Conservation (phyloP, 1,140 invertebrate species). For the Caenorhabditis brenneri region DNA sequence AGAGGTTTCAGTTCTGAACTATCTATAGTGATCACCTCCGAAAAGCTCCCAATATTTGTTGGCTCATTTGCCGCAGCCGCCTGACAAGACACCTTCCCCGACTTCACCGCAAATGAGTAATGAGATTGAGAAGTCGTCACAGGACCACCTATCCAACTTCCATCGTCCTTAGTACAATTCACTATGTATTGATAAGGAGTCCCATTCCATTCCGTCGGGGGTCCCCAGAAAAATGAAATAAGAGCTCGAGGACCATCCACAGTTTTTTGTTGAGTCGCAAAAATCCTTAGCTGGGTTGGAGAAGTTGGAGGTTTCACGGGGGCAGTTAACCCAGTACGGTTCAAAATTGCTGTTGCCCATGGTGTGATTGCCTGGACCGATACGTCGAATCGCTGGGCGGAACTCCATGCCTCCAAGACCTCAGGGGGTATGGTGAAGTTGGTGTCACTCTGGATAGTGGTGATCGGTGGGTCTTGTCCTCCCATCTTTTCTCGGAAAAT, state of each 20-base stretch:
- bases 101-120: conserved; percentile 66
- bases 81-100: conserved; percentile 64
- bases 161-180: conserved; percentile 62
- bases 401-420: conserved; percentile 63
- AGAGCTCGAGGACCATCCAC: conserved; percentile 70
- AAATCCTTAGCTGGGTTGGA: conserved; percentile 62
- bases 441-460: conserved; percentile 48
- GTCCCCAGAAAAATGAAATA: conserved; percentile 69
- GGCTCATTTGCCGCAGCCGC: conserved; percentile 70
- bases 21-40: conserved; percentile 63
- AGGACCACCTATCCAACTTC: conserved; percentile 44
- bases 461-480: conserved; percentile 60
- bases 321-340: conserved; percentile 64
- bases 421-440: conserved; percentile 56
- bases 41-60: conserved; percentile 61
- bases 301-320: conserved; percentile 66
- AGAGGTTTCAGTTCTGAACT: conserved; percentile 69
- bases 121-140: conserved; percentile 36
- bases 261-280: conserved; percentile 69
- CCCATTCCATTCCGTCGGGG: conserved; percentile 69
- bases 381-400: conserved; percentile 65
- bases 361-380: conserved; percentile 59
- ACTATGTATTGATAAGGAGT: conserved; percentile 67
- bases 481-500: conserved; percentile 65
- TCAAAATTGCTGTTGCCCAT: conserved; percentile 60